These are phyloP conservation scores for Tupiocoris notatus DNA, from an alignment of 2,888 invertebrate species.

Conservation along the genomic window DNA sequence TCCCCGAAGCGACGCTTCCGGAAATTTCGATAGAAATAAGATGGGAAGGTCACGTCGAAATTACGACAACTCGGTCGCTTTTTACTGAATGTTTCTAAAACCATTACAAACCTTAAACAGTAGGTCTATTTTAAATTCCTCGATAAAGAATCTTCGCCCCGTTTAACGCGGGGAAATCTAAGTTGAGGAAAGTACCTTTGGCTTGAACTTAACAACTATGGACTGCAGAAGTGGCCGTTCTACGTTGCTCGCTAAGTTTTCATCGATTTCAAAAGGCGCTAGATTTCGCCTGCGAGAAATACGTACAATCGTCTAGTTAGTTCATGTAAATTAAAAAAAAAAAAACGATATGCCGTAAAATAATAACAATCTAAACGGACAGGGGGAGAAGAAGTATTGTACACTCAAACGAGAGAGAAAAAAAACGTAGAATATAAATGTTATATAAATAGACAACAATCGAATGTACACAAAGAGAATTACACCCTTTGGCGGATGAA, in stretches of 20 bases:
- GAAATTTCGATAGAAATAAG: too few relatives aligned
- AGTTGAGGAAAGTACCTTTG: constrained; percentile 38
- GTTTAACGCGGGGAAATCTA: constrained; percentile 6
- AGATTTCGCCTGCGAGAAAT: neutral
- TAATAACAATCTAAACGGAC: neutral
- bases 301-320: neutral
- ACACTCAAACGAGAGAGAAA: neutral
- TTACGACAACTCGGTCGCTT: too few relatives aligned
- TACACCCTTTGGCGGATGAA: too few relatives aligned
- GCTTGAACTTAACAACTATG: constrained; percentile 36
- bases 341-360: constrained; percentile 3
- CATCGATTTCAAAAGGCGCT: neutral
- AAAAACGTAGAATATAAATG: constrained; percentile 10
- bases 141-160: too few relatives aligned
- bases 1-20: neutral
- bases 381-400: neutral
- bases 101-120: neutral
- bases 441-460: constrained; percentile 37
- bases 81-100: too few relatives aligned
- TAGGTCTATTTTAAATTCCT: constrained; percentile 2
- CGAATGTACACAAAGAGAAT: constrained; percentile 1
- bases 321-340: neutral
- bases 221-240: neutral
- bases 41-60: too few relatives aligned
- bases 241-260: neutral